Percentiles rank a stretch among this genome's conserved stretches.
Evolutionary conservation across 2,113 vertebrate species (phyloP).

Genomic region (Myodes glareolus): DNA sequence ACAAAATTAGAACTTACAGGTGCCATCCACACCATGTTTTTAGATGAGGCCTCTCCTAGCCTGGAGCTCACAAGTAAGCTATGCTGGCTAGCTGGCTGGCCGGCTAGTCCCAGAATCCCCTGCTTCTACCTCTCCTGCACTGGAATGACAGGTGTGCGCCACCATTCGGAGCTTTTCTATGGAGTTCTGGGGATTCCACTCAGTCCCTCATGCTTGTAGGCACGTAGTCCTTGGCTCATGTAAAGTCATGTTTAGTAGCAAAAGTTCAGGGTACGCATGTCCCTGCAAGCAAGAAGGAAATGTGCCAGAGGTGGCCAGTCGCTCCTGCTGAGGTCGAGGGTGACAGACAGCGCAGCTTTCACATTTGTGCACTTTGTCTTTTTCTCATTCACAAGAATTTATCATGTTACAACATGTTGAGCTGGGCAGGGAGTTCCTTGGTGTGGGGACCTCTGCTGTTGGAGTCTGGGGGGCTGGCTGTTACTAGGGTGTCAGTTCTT

Average conservation of each 20-base stretch:
- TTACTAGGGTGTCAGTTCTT: too few relatives aligned
- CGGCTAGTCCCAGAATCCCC: too few relatives aligned
- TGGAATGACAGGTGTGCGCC: background rate
- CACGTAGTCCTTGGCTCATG: background rate
- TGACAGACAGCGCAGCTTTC: too few relatives aligned
- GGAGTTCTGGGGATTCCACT: background rate
- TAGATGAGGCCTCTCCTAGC: background rate
- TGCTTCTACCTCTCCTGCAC: background rate
- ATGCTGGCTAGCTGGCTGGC: too few relatives aligned
- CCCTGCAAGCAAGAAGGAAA: background rate
- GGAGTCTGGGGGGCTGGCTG: background rate
- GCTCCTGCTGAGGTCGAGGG: background rate
- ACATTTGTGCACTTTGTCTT: background rate
- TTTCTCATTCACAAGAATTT: background rate
- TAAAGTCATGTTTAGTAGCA: background rate
- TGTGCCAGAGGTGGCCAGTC: background rate
- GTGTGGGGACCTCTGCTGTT: background rate
- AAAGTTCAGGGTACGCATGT: background rate
- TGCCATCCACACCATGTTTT: background rate
- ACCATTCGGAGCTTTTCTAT: background rate
- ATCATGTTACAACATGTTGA: background rate
- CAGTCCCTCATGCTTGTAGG: background rate
- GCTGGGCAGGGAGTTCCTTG: background rate
- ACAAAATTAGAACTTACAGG: background rate
- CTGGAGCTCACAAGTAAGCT: background rate